These are phyloP conservation scores for Drosophila bifasciata DNA, from an alignment of 1,140 invertebrate species.

Conservation along the genomic window DNA sequence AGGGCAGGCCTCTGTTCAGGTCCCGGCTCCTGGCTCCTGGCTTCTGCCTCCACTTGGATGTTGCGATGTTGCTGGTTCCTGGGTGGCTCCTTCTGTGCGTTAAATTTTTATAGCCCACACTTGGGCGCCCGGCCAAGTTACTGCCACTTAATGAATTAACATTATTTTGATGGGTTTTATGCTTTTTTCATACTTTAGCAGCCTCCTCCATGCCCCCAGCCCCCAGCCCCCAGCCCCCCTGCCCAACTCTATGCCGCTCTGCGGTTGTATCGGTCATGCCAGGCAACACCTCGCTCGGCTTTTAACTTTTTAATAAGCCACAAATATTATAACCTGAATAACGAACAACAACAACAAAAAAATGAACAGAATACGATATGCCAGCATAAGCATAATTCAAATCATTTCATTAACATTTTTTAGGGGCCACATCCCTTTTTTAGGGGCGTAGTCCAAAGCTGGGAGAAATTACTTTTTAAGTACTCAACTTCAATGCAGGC, in stretches of 20 bases:
- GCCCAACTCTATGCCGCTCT: slow-evolving; percentile 34
- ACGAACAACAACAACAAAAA: slow-evolving; percentile 1
- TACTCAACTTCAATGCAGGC: slow-evolving; percentile 76
- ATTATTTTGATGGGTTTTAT: slow-evolving; percentile 82
- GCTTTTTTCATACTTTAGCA: slow-evolving; percentile 69
- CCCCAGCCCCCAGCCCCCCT: slow-evolving; percentile 39
- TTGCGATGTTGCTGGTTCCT: slow-evolving; percentile 20
- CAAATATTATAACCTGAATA: slow-evolving; percentile 38
- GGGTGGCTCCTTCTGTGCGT: slow-evolving; percentile 63
- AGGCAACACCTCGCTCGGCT: slow-evolving; percentile 48
- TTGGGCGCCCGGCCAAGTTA: slow-evolving; percentile 77
- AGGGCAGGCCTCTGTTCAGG: slow-evolving; percentile 25
- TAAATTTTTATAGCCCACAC: slow-evolving; percentile 81
- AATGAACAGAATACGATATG: slow-evolving; percentile 40
- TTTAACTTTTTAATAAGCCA: slow-evolving; percentile 78
- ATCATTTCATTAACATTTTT: slow-evolving; percentile 82
- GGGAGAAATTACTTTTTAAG: slow-evolving; percentile 78
- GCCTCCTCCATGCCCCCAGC: slow-evolving; percentile 53
- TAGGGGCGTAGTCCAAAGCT: slow-evolving; percentile 22
- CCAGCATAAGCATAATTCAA: slow-evolving; percentile 73
- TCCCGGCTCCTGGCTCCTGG: slow-evolving; percentile 2
- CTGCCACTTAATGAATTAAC: slow-evolving; percentile 82
- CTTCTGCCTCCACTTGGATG: slow-evolving; percentile 12
- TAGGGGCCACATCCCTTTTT: slow-evolving; percentile 52
- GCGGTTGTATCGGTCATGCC: slow-evolving; percentile 37